phyloP scores from a whole-genome alignment of 2,888 invertebrate genomes.

The Coronaproctus castanopsis region DNA sequence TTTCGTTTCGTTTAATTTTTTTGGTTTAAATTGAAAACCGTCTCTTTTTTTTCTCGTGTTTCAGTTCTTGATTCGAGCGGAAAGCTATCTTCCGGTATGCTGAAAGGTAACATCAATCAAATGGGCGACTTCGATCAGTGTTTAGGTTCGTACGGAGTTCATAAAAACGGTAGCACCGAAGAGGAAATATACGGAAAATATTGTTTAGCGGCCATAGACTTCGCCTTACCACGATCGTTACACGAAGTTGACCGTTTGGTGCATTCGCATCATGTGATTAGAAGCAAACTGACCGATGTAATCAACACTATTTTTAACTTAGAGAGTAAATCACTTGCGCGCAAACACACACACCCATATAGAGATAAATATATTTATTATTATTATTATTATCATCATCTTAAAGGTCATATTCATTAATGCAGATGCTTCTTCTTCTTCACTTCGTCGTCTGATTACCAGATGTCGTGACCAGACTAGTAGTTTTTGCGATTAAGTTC shows the following conservation, averaged over 20 bases:
- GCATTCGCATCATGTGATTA: conserved; percentile 40
- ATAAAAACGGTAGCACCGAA: conserved; percentile 16
- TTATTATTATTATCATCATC: no score
- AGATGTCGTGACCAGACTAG: no score
- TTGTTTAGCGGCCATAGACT: conserved; percentile 37
- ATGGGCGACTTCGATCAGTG: conserved; percentile 49
- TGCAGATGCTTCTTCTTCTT: no score
- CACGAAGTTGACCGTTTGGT: conserved; percentile 31
- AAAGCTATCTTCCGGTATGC: conserved; percentile 42
- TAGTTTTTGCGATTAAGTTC: no score
- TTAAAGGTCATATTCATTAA: no score
- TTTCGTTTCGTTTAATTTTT: no score
- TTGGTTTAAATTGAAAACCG: no score
- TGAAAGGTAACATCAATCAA: conserved; percentile 46
- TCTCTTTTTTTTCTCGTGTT: no score
- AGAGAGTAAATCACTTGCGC: no score
- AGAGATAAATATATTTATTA: no score
- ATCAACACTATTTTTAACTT: conserved; percentile 26
- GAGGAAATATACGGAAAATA: conserved; percentile 37
- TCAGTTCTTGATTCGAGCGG: conserved; percentile 48
- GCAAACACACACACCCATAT: no score
- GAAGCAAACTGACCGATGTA: conserved; percentile 43
- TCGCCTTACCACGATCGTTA: conserved; percentile 25
- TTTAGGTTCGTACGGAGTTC: conserved; percentile 25
- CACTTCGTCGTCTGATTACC: no score